Evolutionary conservation across 2,113 vertebrate genomes (phyloP), one percentile per base, ranked within the genome.

Genomic region (Cichladusa arquata): DNA sequence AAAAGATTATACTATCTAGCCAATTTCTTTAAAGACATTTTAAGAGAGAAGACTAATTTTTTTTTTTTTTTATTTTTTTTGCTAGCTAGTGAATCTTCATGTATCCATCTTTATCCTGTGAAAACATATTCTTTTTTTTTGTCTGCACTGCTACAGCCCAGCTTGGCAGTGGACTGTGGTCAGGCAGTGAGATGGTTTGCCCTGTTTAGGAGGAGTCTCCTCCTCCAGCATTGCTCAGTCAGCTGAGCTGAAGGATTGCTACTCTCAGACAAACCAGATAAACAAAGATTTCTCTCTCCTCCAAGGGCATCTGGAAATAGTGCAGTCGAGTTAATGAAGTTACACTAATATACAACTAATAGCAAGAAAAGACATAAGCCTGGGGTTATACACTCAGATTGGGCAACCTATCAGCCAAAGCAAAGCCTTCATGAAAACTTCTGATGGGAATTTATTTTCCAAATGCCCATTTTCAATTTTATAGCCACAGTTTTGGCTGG

Each of bases 371-470:
- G 23, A 42, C 0, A 1, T 72, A 74, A 84, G 6, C 53, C 62
- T 82, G n/a, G 9, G 54, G 42, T 82, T 90, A 76, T 65, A 36
- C 54, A 70, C 66, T 50, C 56, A 62, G 34, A 61, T 13, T 73
- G 81, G 78, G n/a, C 45, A 73, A 61, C 70, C 70, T 85, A 58
- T 48, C 44, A 62, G 50, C 23, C 0, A 0, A 87, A 87, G 66
- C 56, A 78, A 92, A 93, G 56, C 36, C 40, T 76, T 71, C 69
- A 73, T 44, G 40, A 78, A 93, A 95, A 80, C 57, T 88, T 93
- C 72, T 79, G 80, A 54, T 64, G 54, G 40, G 81, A 80, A 88
- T 86, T 81, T 67, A 42, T 87, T 89, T 92, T 96, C 77, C 65
- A 89, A 87, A 65, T 72, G 33, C 86, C 77, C 40, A 18, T 72